Conservation (phyloP, 2,888 invertebrate genomes). For the Epistrophe grossulariae region DNA sequence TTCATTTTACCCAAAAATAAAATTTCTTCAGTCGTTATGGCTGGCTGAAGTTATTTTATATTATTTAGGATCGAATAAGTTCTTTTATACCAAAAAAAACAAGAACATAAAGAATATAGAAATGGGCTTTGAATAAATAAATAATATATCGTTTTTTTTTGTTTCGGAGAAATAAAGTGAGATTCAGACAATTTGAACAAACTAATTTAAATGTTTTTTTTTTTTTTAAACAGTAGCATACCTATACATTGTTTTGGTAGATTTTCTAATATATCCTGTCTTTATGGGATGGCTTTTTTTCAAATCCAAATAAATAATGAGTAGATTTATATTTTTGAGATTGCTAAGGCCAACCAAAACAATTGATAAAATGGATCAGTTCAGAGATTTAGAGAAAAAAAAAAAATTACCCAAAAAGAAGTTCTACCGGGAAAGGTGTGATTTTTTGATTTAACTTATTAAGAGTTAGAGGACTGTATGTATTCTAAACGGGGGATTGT, state of each 20-base stretch:
- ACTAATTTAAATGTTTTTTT: slow-evolving; percentile 18
- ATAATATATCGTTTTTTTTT: neutral
- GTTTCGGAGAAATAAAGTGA: neutral
- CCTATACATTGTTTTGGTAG: no score
- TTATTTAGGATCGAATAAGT: slow-evolving; percentile 1
- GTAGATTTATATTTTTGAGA: no score
- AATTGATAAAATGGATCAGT: no score
- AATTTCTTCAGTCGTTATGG: neutral
- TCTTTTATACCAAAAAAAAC: slow-evolving; percentile 10
- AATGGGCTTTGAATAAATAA: slow-evolving; percentile 24
- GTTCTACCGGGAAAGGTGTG: no score
- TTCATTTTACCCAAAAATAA: neutral
- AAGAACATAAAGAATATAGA: slow-evolving; percentile 23
- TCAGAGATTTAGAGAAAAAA: no score
- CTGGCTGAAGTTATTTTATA: neutral
- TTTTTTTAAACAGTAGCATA: neutral
- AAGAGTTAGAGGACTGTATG: no score
- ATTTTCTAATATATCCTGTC: no score
- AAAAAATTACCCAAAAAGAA: no score
- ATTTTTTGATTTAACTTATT: no score
- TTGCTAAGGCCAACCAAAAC: no score
- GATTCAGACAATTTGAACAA: neutral
- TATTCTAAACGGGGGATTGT: no score
- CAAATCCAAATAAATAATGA: neutral
- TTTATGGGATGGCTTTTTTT: neutral